These are phyloP conservation scores for Drosophila guanche DNA, from an alignment of 1,140 invertebrate genomes.

Conservation along the genomic window DNA sequence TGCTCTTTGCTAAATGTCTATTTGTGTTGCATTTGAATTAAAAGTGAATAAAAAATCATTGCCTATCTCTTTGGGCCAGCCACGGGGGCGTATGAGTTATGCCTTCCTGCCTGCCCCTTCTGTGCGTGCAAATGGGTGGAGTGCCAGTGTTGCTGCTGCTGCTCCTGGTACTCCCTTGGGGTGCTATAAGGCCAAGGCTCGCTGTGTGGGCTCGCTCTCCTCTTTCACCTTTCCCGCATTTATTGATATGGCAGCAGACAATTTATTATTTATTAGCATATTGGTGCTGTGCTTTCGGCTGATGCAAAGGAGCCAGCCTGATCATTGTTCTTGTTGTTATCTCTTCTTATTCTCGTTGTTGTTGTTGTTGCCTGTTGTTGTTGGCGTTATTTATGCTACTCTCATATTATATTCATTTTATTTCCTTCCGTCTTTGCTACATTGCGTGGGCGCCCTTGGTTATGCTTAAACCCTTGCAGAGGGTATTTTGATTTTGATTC, in stretches of 20 bases:
- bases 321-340: conserved; percentile 34
- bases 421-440: conserved; percentile 53
- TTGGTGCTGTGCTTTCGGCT: conserved; percentile 36
- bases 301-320: conserved; percentile 16
- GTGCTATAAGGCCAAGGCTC: not conserved
- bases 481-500: conserved; percentile 7
- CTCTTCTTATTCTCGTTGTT: conserved; percentile 28
- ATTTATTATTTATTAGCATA: conserved; percentile 82
- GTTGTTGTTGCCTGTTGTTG: conserved; percentile 54
- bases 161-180: not conserved
- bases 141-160: too few species aligned
- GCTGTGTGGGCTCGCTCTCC: not conserved
- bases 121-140: too few species aligned
- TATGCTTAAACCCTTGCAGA: conserved; percentile 4
- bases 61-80: conserved; percentile 32
- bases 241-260: conserved; percentile 77
- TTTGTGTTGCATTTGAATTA: conserved; percentile 54
- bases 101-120: conserved; percentile 1
- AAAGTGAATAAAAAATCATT: conserved; percentile 47
- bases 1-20: conserved; percentile 27
- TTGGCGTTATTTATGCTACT: conserved; percentile 76
- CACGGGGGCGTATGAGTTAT: conserved; percentile 54
- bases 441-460: conserved; percentile 45
- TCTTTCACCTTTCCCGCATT: conserved; percentile 39
- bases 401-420: conserved; percentile 77